A percentile compares a stretch with the other conserved stretches of the same genome.
Conservation (phyloP, 2,113 vertebrate species). For the Limnothrissa miodon region DNA sequence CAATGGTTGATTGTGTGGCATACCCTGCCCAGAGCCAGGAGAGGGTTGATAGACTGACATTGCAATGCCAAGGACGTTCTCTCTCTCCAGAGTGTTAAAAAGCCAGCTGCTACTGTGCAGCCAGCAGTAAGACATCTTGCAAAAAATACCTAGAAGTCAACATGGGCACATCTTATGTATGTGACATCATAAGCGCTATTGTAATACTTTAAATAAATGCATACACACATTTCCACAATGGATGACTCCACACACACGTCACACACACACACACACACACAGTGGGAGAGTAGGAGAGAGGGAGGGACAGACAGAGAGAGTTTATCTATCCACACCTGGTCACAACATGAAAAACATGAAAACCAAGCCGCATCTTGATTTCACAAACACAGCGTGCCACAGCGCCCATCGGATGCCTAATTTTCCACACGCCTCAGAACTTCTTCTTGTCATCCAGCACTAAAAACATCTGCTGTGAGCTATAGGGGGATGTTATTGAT, state of each 20-base stretch:
- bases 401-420: not conserved
- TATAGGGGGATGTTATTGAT: not conserved
- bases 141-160: not conserved
- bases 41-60: slow-evolving; percentile 6
- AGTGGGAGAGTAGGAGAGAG: not conserved
- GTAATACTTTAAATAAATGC: not conserved
- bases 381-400: not conserved
- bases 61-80: not conserved
- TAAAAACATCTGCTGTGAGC: not conserved
- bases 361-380: not conserved
- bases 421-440: not conserved
- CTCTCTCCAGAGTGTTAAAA: not conserved
- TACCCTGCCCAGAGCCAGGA: not conserved
- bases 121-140: not conserved
- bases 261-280: not conserved
- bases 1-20: not conserved
- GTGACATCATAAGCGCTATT: not conserved
- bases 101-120: not conserved
- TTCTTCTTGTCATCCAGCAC: not conserved
- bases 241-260: not conserved
- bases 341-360: not conserved
- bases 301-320: not conserved
- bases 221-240: not conserved
- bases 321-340: not conserved
- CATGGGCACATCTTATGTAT: not conserved